A percentile compares a stretch with the other conserved stretches of the same genome.
These are phyloP conservation scores for Varecia variegata DNA, from an alignment of 2,797 vertebrate species.

Conservation along the genomic window DNA sequence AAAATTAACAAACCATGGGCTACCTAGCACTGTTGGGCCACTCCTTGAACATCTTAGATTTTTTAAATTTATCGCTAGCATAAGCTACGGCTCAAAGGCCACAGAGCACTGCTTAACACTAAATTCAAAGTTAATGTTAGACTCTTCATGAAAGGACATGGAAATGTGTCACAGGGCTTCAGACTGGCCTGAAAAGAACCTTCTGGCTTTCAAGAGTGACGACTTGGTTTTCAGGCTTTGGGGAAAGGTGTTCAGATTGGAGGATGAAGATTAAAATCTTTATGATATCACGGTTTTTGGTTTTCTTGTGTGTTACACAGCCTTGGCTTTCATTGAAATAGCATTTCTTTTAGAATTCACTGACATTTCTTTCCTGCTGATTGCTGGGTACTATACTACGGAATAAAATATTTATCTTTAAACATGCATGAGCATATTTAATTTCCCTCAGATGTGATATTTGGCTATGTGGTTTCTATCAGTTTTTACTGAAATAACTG, in stretches of 20 bases:
- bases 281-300: neutral
- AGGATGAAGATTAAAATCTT: neutral
- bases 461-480: neutral
- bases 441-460: neutral
- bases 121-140: neutral
- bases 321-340: neutral
- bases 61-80: neutral
- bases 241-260: neutral
- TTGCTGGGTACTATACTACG: neutral
- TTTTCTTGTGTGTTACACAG: neutral
- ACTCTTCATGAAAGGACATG: neutral
- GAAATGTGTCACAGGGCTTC: neutral
- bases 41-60: neutral
- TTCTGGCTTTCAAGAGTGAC: neutral
- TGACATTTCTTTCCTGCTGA: neutral
- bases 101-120: neutral
- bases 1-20: neutral
- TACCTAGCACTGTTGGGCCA: neutral
- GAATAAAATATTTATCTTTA: conserved; percentile 23
- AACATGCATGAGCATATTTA: neutral
- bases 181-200: neutral
- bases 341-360: neutral
- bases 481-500: neutral
- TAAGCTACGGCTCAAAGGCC: neutral
- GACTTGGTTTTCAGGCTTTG: neutral